Percentiles rank a stretch among this genome's conserved stretches.
Evolutionary conservation across 2,113 vertebrate species (phyloP).

Genomic region (Podarcis muralis): DNA sequence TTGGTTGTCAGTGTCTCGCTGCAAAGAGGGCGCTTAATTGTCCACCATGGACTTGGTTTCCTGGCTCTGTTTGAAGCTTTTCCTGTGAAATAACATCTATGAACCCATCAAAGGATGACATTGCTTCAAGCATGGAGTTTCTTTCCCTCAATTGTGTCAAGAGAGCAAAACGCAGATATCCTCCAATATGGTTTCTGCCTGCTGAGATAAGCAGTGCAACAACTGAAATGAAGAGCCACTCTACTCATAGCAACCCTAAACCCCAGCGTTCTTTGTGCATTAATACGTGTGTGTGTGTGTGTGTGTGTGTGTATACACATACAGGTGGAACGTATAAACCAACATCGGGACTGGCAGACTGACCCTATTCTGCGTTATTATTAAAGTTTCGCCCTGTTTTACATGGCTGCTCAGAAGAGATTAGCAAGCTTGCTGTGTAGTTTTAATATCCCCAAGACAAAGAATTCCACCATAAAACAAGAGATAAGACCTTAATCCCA

Average conservation of each 20-base stretch:
- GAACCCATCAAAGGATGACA: conserved; percentile 8
- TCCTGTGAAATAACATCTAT: conserved; percentile 12
- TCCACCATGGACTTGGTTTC: neutral
- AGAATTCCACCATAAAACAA: conserved; percentile 8
- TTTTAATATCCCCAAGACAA: conserved; percentile 18
- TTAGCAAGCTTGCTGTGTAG: conserved; percentile 39
- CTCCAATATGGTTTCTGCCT: conserved; percentile 32
- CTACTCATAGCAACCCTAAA: conserved; percentile 20
- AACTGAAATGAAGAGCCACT: conserved; percentile 49
- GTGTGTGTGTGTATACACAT: conserved; percentile 52
- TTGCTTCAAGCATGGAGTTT: conserved; percentile 19
- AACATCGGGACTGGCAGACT: neutral
- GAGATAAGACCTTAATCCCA: neutral
- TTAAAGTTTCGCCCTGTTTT: conserved; percentile 44
- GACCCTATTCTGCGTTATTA: too few relatives aligned
- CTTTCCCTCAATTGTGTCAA: conserved; percentile 18
- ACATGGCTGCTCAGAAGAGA: conserved; percentile 29
- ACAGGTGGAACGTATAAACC: conserved; percentile 33
- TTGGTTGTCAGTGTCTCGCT: neutral
- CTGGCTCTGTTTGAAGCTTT: conserved; percentile 17
- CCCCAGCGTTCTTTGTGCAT: conserved; percentile 45
- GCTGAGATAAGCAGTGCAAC: conserved; percentile 38
- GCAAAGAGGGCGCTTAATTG: neutral
- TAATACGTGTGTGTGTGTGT: conserved; percentile 6
- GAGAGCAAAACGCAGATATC: conserved; percentile 29